Base-by-base conservation (phyloP, 2,113 vertebrate species). In the Ptychochromis oligacanthus region DNA sequence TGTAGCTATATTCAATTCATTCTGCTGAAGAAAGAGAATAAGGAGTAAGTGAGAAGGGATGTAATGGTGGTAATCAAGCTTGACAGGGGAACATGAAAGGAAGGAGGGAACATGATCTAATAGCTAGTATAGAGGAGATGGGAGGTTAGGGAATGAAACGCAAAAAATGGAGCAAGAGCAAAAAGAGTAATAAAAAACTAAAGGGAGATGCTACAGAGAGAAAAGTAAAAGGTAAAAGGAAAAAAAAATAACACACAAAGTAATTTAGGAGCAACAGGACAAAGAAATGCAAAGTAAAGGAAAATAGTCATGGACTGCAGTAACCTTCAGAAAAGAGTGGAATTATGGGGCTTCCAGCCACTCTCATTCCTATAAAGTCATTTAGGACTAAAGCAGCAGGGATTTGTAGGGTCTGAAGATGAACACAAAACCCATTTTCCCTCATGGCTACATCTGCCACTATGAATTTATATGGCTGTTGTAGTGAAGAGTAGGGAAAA, bases 391-490 rank as follows among this genome's bases (percentile, higher is more conserved):
- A 90, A 91, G 82, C 88, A 88, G 84, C 80, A 60, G 93, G 91
- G 92, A 91, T 93, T 93, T 92, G 88, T 91, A 81, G 78, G 86
- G 87, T 89, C 70, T 90, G 88, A 89, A 90, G 90, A 94, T 91
- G 90, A 95, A 93, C 89, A 91, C 85, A 92, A 90, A 92, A 88
- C 88, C 87, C 77, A 90, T 93, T 91, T 89, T 92, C 92, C 89
- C 92, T 92, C 82, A 78, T 88, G 91, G 92, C 83, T 87, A 88
- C 88, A 88, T 90, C 83, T 91, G 91, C 88, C 92, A 92, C 79
- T 84, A 83, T 81, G 86, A 90, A 89, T 93, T 87, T 89, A 89
- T 87, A 91, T 59, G 86, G 84, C 84, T 81, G 82, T 83, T 93
- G 88, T 87, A 61, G 72, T 90, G 84, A 85, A 67, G 88, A 89